phyloP scores from a whole-genome alignment of 2,888 invertebrate species.

The Autographa pulchrina region DNA sequence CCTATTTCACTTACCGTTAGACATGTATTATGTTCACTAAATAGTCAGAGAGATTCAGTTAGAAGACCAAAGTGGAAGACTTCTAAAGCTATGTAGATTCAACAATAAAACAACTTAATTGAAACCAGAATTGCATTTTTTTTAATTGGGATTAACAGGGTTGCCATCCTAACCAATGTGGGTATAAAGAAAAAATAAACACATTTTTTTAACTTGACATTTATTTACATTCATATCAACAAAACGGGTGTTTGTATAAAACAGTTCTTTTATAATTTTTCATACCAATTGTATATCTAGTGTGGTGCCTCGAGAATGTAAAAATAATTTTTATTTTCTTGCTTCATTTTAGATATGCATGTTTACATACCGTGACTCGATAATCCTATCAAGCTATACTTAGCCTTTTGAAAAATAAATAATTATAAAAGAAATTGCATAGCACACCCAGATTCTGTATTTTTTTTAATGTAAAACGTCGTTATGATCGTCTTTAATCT shows the following conservation, averaged over 20 bases:
- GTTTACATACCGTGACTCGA: constrained; percentile 71
- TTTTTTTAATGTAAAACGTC: constrained; percentile 16
- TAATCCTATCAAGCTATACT: constrained; percentile 53
- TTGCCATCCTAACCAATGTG: neutral
- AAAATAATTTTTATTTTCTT: constrained; percentile 80
- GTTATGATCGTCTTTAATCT: constrained; percentile 22
- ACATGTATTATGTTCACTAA: too few relatives aligned
- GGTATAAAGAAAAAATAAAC: constrained; percentile 55
- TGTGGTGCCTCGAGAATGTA: constrained; percentile 84
- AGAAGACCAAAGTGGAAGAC: too few relatives aligned
- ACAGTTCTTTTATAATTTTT: constrained; percentile 84
- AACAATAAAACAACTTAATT: too few relatives aligned
- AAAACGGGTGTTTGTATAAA: constrained; percentile 90
- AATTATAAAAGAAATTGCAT: constrained; percentile 34
- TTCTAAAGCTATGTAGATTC: too few relatives aligned
- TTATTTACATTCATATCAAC: constrained; percentile 90
- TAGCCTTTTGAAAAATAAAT: constrained; percentile 47
- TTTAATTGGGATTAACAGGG: neutral
- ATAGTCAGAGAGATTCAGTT: too few relatives aligned
- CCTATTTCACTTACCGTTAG: too few relatives aligned
- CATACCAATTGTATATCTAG: constrained; percentile 84
- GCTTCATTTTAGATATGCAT: constrained; percentile 76
- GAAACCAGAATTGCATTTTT: too few relatives aligned
- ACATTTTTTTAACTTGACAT: constrained; percentile 87
- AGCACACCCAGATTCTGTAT: constrained; percentile 49